Percentiles rank a stretch among this genome's conserved stretches.
Evolutionary conservation across 2,797 vertebrate genomes (phyloP).

Genomic region (Simalia tracyae): DNA sequence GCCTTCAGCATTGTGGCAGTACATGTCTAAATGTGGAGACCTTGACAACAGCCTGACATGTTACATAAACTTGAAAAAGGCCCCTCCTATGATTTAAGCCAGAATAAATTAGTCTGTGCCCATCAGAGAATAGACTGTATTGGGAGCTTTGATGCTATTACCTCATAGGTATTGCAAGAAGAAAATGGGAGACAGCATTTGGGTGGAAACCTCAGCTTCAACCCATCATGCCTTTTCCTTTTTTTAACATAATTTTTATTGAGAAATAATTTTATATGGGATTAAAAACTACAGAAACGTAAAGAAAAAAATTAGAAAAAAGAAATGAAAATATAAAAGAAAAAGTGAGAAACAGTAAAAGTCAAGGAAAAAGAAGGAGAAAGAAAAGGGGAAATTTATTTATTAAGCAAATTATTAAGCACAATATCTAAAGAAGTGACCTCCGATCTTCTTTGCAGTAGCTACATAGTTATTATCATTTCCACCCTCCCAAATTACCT

Average conservation of each 20-base stretch:
- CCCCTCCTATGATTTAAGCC: rapidly evolving
- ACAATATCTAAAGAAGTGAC: not conserved
- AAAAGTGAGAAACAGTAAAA: not conserved
- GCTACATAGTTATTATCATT: not conserved
- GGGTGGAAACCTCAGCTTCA: not conserved
- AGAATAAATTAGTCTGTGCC: not conserved
- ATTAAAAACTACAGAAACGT: not conserved
- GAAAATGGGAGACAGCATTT: not conserved
- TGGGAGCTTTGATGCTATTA: not conserved
- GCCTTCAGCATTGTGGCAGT: conserved; percentile 53
- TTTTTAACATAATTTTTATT: not conserved
- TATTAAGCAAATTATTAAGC: no score
- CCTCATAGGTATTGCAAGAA: not conserved
- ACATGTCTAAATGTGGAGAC: not conserved
- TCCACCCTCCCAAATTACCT: no score
- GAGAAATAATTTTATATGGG: not conserved
- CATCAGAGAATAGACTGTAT: not conserved
- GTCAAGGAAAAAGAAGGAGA: not conserved
- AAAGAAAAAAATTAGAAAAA: not conserved
- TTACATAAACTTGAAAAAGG: conserved; percentile 11
- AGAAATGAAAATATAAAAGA: not conserved
- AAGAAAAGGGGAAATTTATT: not conserved
- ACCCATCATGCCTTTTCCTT: not conserved
- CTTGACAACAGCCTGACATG: conserved; percentile 33
- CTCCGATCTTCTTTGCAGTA: not conserved